Percentiles rank a stretch among this genome's conserved stretches.
Evolutionary conservation across 1,140 invertebrate species (phyloP).

Genomic region (Plectus sambesii): DNA sequence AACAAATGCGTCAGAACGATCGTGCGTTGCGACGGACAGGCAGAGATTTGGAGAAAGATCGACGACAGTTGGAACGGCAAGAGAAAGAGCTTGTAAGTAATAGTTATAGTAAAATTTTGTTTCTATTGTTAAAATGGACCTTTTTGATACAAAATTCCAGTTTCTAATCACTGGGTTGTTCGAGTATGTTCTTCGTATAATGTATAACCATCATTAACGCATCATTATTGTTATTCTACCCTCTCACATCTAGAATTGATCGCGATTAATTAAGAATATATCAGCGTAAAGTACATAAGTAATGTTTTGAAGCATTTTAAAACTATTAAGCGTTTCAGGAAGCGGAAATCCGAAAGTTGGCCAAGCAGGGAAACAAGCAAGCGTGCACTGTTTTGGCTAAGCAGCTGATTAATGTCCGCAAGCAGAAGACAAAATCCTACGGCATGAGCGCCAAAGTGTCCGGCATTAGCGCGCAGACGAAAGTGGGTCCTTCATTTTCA

Average conservation of each 20-base stretch:
- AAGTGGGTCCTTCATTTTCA: slow-evolving; percentile 15
- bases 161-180: slow-evolving; percentile 8
- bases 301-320: slow-evolving; percentile 12
- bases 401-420: slow-evolving; percentile 70
- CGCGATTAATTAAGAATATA: background rate
- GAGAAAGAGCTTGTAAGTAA: slow-evolving; percentile 69
- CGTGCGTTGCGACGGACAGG: slow-evolving; percentile 63
- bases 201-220: background rate
- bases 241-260: background rate
- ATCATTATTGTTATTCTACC: background rate
- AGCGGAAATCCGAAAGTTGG: slow-evolving; percentile 74
- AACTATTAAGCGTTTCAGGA: too few species aligned
- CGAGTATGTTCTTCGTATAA: slow-evolving; percentile 20
- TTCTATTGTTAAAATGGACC: slow-evolving; percentile 12
- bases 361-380: slow-evolving; percentile 71
- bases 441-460: slow-evolving; percentile 61
- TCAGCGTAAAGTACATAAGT: background rate
- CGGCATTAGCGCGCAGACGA: slow-evolving; percentile 68
- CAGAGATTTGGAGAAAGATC: slow-evolving; percentile 69
- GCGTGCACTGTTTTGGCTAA: slow-evolving; percentile 63
- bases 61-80: slow-evolving; percentile 65
- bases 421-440: slow-evolving; percentile 71
- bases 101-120: slow-evolving; percentile 15
- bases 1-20: slow-evolving; percentile 70
- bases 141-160: slow-evolving; percentile 9